phyloP scores from a whole-genome alignment of 2,888 invertebrate genomes.

The Drepana falcataria region DNA sequence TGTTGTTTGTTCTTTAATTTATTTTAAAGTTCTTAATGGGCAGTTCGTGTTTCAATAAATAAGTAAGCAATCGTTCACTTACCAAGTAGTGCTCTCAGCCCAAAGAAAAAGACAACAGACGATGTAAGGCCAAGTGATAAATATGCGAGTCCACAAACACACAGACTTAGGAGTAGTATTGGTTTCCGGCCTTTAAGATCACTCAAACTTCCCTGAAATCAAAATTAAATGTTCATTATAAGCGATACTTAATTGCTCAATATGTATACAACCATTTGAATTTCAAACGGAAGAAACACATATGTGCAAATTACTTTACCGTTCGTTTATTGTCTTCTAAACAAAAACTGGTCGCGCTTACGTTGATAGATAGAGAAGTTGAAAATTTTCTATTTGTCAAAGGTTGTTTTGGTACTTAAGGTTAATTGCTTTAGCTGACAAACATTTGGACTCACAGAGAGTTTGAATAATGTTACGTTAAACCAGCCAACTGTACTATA shows the following conservation, averaged over 20 bases:
- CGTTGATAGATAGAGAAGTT: too few species aligned
- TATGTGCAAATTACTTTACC: too few species aligned
- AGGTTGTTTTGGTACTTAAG: too few species aligned
- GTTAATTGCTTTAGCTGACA: too few species aligned
- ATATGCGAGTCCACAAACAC: slow-evolving; percentile 65
- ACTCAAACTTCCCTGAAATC: slow-evolving; percentile 75
- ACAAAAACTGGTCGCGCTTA: too few species aligned
- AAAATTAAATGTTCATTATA: slow-evolving; percentile 8
- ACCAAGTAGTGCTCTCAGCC: slow-evolving; percentile 69
- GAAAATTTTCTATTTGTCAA: too few species aligned
- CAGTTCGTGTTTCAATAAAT: not conserved
- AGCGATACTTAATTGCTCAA: not conserved
- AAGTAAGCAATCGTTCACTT: slow-evolving; percentile 13
- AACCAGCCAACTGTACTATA: not conserved
- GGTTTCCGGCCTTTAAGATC: slow-evolving; percentile 73
- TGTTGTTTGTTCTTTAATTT: too few species aligned
- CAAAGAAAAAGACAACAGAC: slow-evolving; percentile 59
- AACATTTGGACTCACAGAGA: too few species aligned
- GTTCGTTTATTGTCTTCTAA: too few species aligned
- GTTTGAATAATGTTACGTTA: too few species aligned
- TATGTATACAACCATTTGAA: too few species aligned
- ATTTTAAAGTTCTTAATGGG: not conserved
- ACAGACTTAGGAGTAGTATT: slow-evolving; percentile 58
- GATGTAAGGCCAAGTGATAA: slow-evolving; percentile 63
- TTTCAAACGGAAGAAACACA: too few species aligned